Evolutionary conservation across 2,888 invertebrate genomes (phyloP).

Genomic region (Netelia melanura): DNA sequence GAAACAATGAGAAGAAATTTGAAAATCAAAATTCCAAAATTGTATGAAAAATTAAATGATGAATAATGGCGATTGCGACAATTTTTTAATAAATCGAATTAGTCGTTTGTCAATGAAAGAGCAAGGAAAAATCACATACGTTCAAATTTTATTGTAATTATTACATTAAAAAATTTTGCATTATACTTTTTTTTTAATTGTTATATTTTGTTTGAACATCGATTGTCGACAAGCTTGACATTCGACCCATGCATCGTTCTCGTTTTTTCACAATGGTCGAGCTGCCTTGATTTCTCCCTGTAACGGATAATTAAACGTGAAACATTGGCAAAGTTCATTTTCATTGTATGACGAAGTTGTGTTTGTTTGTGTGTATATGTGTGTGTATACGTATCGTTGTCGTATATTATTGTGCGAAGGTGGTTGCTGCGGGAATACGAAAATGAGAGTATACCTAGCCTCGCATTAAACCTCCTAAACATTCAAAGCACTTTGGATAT

Average conservation of each 20-base stretch:
- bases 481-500: slow-evolving; percentile 41
- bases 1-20: too few species aligned
- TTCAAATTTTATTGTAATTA: background rate
- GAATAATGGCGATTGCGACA: too few species aligned
- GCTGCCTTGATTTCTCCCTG: background rate
- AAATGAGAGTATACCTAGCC: slow-evolving; percentile 25
- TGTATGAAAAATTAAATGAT: too few species aligned
- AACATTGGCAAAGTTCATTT: slow-evolving; percentile 44
- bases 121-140: background rate
- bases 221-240: too few species aligned
- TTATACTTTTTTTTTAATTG: too few species aligned
- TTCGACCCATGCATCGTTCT: too few species aligned
- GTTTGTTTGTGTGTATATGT: background rate
- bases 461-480: slow-evolving; percentile 39
- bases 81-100: too few species aligned
- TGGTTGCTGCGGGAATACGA: background rate
- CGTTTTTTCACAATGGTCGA: too few species aligned
- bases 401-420: background rate
- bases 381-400: background rate
- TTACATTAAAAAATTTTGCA: background rate
- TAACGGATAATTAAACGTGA: slow-evolving; percentile 8
- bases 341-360: background rate
- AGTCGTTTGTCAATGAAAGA: too few species aligned
- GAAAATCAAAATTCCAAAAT: too few species aligned
- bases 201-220: too few species aligned